Evolutionary conservation across 2,113 vertebrate species (phyloP), one percentile per base, ranked within the genome.

Genomic region (Macrotus californicus): DNA sequence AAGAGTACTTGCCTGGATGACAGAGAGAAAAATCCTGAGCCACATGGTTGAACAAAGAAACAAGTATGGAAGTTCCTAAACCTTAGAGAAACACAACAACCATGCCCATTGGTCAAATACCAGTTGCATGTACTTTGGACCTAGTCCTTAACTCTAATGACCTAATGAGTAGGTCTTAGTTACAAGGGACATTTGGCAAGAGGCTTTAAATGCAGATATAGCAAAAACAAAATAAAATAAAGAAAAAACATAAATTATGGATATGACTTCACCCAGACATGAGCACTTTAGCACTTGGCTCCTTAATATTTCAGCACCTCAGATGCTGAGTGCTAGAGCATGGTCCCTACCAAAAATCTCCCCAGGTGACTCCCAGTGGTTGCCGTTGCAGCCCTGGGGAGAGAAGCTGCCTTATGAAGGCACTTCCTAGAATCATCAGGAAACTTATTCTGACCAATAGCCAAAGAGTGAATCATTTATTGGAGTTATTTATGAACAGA

Each of bases 241-340:
- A 15, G 0, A 56, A 59, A 59, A 56, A 66, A 66, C 13, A 61
- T 50, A 11, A 95, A 13, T 41, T 83, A 56, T 88, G 18, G 22
- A 41, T 19, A 43, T 61, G 5, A 6, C 7, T 87, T 54, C 8
- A 36, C 9, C 10, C 36, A 96, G 8, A 43, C 16, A 1, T 64
- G 24, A 95, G 6, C 1, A 56, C 12, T 80, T 52, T 29, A 79
- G 12, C 7, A 22, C 13, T 36, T 54, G 11, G 1, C 11, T 14
- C 11, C 26, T 72, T 83, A 34, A 64, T 64, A 36, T 70, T 92
- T 75, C 3, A 43, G 31, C 15, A 77, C n/a, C 29, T 76, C 0
- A 1, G 21, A 14, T 34, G 9, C 26, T 61, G 36, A 26, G 1
- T 41, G 8, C 70, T 26, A 52, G 0, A 12, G 2, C 15, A 21